Evolutionary conservation across 2,888 invertebrate genomes (phyloP).

Genomic region (Drosophila neotestacea): DNA sequence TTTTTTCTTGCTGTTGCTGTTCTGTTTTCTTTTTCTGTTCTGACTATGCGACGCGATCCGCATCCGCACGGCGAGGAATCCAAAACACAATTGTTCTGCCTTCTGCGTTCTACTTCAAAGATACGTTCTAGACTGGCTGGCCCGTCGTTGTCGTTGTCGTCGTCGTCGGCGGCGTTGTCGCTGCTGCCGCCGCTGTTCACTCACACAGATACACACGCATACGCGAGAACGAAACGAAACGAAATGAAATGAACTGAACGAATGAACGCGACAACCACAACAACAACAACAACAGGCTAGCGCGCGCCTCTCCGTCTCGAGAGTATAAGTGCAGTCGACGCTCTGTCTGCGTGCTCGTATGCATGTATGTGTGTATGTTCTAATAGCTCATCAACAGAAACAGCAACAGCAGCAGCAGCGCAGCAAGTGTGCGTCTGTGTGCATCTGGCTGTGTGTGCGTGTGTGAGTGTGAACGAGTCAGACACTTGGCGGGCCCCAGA

Average conservation of each 20-base stretch:
- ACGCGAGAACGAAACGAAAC: slow-evolving; percentile 58
- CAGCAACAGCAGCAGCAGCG: slow-evolving; percentile 42
- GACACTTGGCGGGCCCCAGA: slow-evolving; percentile 66
- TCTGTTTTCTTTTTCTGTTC: slow-evolving; percentile 25
- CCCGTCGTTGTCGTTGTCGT: slow-evolving; percentile 47
- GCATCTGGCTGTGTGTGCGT: slow-evolving; percentile 51
- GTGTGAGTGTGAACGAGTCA: slow-evolving; percentile 66
- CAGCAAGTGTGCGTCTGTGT: slow-evolving; percentile 64
- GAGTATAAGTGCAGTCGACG: slow-evolving; percentile 61
- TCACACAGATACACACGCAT: slow-evolving; percentile 25
- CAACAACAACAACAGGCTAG: slow-evolving; percentile 20
- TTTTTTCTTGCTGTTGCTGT: slow-evolving; percentile 25
- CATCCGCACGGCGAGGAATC: slow-evolving; percentile 84
- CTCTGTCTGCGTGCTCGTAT: slow-evolving; percentile 52
- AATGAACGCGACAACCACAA: slow-evolving; percentile 47
- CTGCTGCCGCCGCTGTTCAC: slow-evolving; percentile 36
- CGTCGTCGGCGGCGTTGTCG: slow-evolving; percentile 38
- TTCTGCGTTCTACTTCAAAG: slow-evolving; percentile 82
- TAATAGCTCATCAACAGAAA: slow-evolving; percentile 63
- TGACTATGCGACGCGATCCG: slow-evolving; percentile 75
- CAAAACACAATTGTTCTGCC: slow-evolving; percentile 84
- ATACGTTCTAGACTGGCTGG: slow-evolving; percentile 82
- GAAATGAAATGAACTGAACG: slow-evolving; percentile 57
- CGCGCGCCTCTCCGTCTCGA: slow-evolving; percentile 60
- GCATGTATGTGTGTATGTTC: slow-evolving; percentile 37